These are phyloP conservation scores for Brachionus rotundiformis DNA, from an alignment of 1,140 invertebrate species.

Conservation along the genomic window DNA sequence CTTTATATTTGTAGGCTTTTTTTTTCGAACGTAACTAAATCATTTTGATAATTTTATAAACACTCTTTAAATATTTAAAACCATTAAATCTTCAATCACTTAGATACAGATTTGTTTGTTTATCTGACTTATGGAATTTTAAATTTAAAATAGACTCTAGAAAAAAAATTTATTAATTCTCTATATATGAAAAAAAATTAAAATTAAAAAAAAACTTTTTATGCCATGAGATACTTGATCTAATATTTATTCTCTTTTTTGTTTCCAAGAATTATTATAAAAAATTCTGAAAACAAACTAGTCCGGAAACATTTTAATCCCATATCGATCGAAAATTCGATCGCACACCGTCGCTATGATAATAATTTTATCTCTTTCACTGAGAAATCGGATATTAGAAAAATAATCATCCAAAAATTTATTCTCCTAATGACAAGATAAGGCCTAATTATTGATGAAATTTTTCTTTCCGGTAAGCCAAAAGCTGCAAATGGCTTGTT, in stretches of 20 bases:
- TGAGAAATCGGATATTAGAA: background rate
- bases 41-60: conserved; percentile 42
- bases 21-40: conserved; percentile 16
- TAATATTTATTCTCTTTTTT: too few relatives aligned
- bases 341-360: background rate
- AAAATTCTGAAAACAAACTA: background rate
- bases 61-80: conserved; percentile 31
- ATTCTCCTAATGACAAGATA: background rate
- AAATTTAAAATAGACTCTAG: background rate
- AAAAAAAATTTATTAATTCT: background rate
- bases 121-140: background rate
- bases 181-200: too few relatives aligned
- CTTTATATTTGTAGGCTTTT: conserved; percentile 25
- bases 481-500: background rate
- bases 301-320: background rate
- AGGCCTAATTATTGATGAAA: background rate
- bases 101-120: conserved; percentile 42
- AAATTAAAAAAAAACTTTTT: too few relatives aligned
- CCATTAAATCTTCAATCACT: conserved; percentile 44
- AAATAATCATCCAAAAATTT: background rate
- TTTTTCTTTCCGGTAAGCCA: background rate
- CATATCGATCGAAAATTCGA: background rate
- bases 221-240: too few relatives aligned
- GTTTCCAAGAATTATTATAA: conserved; percentile 6
- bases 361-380: conserved; percentile 1